Percentiles rank a stretch among this genome's conserved stretches.
Evolutionary conservation across 2,797 vertebrate species (phyloP).

Genomic region (Numenius phaeopus): DNA sequence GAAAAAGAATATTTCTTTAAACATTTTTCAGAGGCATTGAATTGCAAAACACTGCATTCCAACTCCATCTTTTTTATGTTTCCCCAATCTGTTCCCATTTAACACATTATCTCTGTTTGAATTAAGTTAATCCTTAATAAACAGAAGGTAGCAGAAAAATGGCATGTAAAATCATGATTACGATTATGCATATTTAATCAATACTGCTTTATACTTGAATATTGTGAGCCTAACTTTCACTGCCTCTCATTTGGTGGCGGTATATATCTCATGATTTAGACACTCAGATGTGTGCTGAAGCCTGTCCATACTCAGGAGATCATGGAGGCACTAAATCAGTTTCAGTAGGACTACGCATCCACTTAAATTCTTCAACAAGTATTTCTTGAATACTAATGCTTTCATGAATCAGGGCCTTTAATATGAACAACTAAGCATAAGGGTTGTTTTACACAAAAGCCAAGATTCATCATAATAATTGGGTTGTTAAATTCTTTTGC

Average conservation of each 20-base stretch:
- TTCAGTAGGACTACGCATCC: not conserved
- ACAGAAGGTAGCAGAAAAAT: not conserved
- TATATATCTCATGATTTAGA: not conserved
- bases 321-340: not conserved
- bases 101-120: not conserved
- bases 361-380: not conserved
- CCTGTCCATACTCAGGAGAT: not conserved
- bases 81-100: not conserved
- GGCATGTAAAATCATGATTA: not conserved
- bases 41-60: not conserved
- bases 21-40: not conserved
- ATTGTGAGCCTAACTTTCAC: not conserved
- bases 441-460: not conserved
- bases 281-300: not conserved
- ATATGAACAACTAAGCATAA: not conserved
- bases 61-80: not conserved
- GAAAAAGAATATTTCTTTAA: not conserved
- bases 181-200: not conserved
- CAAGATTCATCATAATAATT: not conserved
- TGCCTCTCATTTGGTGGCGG: not conserved
- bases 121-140: slow-evolving; percentile 16
- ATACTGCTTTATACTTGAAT: not conserved
- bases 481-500: not conserved
- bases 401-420: not conserved
- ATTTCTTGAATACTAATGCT: not conserved